phyloP scores from a whole-genome alignment of 1,140 invertebrate genomes.

The Conopomorpha cramerella region DNA sequence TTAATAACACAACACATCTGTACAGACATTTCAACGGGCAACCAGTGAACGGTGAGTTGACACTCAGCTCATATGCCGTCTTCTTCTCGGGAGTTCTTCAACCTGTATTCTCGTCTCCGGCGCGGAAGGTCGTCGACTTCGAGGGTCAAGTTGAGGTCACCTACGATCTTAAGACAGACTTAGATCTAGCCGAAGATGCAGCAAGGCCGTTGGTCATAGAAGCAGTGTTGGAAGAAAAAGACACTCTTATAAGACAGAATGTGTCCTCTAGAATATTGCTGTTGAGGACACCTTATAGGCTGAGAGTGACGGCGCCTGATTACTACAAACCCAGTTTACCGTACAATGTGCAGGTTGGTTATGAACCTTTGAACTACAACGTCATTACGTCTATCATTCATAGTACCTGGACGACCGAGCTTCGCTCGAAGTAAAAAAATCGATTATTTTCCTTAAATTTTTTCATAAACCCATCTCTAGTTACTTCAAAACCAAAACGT shows the following conservation, averaged over 20 bases:
- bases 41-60: constrained; percentile 79
- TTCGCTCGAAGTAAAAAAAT: no score
- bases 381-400: no score
- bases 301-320: constrained; percentile 80
- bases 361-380: no score
- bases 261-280: constrained; percentile 72
- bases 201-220: constrained; percentile 77
- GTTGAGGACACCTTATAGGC: constrained; percentile 80
- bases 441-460: no score
- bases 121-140: constrained; percentile 79
- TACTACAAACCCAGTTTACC: constrained; percentile 87
- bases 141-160: constrained; percentile 77
- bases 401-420: no score
- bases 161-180: constrained; percentile 69
- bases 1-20: no score
- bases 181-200: constrained; percentile 78
- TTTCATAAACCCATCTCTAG: no score
- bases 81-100: constrained; percentile 79
- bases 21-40: constrained; percentile 71
- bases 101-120: constrained; percentile 74
- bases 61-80: constrained; percentile 75
- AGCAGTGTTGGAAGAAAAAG: constrained; percentile 78
- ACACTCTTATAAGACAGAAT: constrained; percentile 83
- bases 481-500: no score
- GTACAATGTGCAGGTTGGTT: constrained; percentile 83